Base-by-base conservation (phyloP, 2,113 vertebrate genomes). In the Muntiacus reevesi region DNA sequence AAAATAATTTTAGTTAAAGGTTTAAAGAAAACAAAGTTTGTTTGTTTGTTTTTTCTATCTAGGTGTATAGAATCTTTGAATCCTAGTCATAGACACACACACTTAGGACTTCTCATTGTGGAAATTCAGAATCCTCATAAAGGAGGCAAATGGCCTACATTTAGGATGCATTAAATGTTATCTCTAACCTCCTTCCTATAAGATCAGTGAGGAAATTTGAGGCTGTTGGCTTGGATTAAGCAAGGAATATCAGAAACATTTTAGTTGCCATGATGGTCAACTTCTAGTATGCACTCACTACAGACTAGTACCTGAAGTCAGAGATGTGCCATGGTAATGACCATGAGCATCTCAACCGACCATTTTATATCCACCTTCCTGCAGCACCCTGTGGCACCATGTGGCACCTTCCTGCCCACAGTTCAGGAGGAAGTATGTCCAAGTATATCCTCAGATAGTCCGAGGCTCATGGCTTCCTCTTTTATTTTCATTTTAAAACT, bases 1-100 rank as follows among this genome's bases (percentile, higher is more conserved):
- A 89, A 97, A 94, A 95, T 59, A 43, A 96, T 85, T 97, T 84
- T 43, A 81, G 57, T 89, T 92, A 92, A 92, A 74, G 2, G 2
- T 91, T 79, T 87, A 62, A 57, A 60, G 23, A 94, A 94, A 97
- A 94, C 87, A 54, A 95, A 89, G 16, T 0, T 17, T n/a, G 40
- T 40, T 45, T 45, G n/a, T 8, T 67, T 78, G 50, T n/a, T 88
- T 50, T 43, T 23, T 62, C 43, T 60, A 78, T 45, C 40, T 23
- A 36, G 59, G 2, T 67, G 74, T 71, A 78, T n/a, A 94, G 59
- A 90, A 60, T 23, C 28, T 60, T 90, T 88, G 19, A 55, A 85
- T 96, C 88, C 59, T 86, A 78, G 33, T 62, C 25, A 43, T 11
- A 16, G 62, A 87, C 79, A 71, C 15, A 92, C 1, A 6, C 28